These are phyloP conservation scores for Malacosoma neustria DNA, from an alignment of 2,888 invertebrate genomes.

Conservation along the genomic window DNA sequence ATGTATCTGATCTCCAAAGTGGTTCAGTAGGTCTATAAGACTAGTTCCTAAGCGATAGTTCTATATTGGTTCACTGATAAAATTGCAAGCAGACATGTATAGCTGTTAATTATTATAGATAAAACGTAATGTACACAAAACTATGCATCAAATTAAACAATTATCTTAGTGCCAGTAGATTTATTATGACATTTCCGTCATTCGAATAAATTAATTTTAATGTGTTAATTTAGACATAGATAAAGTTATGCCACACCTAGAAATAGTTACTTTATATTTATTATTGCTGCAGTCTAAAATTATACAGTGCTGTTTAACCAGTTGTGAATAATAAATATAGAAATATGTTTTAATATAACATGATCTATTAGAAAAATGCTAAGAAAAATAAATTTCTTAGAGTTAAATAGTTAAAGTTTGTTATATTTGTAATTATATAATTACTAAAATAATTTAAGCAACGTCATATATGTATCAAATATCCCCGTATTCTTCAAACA, in stretches of 20 bases:
- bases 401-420: too few species aligned
- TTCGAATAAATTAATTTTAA: background rate
- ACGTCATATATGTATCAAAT: too few species aligned
- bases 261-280: too few species aligned
- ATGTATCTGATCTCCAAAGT: slow-evolving; percentile 4
- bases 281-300: slow-evolving; percentile 10
- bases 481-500: too few species aligned
- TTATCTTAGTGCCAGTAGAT: slow-evolving; percentile 4
- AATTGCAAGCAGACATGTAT: slow-evolving; percentile 5
- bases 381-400: too few species aligned
- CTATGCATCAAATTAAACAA: slow-evolving; percentile 11
- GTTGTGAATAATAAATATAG: background rate
- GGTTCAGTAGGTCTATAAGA: slow-evolving; percentile 16
- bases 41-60: background rate
- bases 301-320: slow-evolving; percentile 8
- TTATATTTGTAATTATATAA: too few species aligned
- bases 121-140: slow-evolving; percentile 16
- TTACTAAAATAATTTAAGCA: too few species aligned
- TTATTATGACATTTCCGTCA: slow-evolving; percentile 7
- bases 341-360: background rate
- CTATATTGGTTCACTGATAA: slow-evolving; percentile 9
- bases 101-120: slow-evolving; percentile 9
- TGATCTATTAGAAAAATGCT: background rate
- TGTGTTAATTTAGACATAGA: background rate
- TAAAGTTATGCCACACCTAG: too few species aligned